phyloP scores from a whole-genome alignment of 2,113 vertebrate genomes.

The Bubo blakistoni region DNA sequence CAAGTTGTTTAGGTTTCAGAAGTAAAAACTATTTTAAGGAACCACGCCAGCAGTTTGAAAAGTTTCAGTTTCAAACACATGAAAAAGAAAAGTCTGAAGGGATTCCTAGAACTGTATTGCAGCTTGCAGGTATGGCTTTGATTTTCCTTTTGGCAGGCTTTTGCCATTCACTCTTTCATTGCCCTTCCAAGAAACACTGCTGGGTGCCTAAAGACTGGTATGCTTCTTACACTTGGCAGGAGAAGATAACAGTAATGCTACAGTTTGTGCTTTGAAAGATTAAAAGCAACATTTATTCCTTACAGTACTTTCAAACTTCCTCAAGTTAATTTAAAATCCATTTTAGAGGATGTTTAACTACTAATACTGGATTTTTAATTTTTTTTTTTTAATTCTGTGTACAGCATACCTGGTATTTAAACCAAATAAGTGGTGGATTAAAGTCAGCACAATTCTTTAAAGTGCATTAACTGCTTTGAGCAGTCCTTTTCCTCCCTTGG shows the following conservation, averaged over 20 bases:
- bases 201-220: constrained; percentile 28
- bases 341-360: constrained; percentile 1
- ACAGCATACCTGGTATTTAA: background rate
- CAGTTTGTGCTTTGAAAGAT: constrained; percentile 54
- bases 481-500: background rate
- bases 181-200: constrained; percentile 46
- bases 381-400: background rate
- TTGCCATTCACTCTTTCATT: constrained; percentile 51
- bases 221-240: constrained; percentile 37
- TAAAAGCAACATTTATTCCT: constrained; percentile 46
- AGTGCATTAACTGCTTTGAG: constrained; percentile 32
- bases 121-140: constrained; percentile 72
- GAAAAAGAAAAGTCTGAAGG: constrained; percentile 59
- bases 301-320: constrained; percentile 38
- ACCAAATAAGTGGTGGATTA: constrained; percentile 20
- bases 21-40: constrained; percentile 55
- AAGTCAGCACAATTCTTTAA: constrained; percentile 13
- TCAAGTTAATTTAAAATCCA: constrained; percentile 29
- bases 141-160: constrained; percentile 66
- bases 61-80: constrained; percentile 59
- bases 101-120: constrained; percentile 47
- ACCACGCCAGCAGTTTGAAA: constrained; percentile 50
- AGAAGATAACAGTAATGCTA: constrained; percentile 53
- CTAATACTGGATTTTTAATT: background rate
- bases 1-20: constrained; percentile 46